Base-by-base conservation (phyloP, 2,888 invertebrate species). In the Trisateles emortualis region DNA sequence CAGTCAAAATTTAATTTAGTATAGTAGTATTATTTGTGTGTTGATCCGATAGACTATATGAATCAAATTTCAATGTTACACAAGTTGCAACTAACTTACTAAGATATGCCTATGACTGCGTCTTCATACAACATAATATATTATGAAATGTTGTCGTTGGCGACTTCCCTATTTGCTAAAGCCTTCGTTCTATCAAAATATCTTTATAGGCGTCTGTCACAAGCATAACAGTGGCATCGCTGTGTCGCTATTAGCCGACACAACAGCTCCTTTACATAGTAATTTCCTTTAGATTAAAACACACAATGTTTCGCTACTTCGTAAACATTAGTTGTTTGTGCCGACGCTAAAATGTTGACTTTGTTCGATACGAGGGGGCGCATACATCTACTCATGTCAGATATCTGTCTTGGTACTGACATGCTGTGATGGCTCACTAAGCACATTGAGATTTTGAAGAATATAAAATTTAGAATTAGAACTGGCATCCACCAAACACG, bases 271-370 rank as follows among this genome's bases (percentile, higher is more conserved):
- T 60, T 69, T 57, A 69, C 65, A 69, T 69, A 61, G 61, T 58
- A 65, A 67, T 67, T 61, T 67, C 58, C 70, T 51, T 58, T 49
- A 65, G 61, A 65, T 67, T 67, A 65, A 61, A 67, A 67, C 66
- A 42, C 49, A 42, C 42, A 19, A 48, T 54, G 58, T 58, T 58
- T 35, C 44, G 40, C 45, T 41, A 46, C 32, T 29, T 19, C 4
- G 41, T 52, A 69, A 60, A 60, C 52, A 57, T 52, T 47, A 32
- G 44, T 49, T 46, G 60, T 61, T 54, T 57, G 41, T 54, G 61
- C 50, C 36, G 3, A 47, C 52, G 66, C 67, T 69, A 61, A 65
- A 59, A 61, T 65, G 70, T 69, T 69, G 61, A 65, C 66, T 52
- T 38, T 48, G 33, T 39, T 32, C 35, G 50, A 41, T 45, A 38